Percentiles rank a stretch among this genome's conserved stretches.
phyloP scores from a whole-genome alignment of 1,140 invertebrate species.

The Pristionchus pacificus region DNA sequence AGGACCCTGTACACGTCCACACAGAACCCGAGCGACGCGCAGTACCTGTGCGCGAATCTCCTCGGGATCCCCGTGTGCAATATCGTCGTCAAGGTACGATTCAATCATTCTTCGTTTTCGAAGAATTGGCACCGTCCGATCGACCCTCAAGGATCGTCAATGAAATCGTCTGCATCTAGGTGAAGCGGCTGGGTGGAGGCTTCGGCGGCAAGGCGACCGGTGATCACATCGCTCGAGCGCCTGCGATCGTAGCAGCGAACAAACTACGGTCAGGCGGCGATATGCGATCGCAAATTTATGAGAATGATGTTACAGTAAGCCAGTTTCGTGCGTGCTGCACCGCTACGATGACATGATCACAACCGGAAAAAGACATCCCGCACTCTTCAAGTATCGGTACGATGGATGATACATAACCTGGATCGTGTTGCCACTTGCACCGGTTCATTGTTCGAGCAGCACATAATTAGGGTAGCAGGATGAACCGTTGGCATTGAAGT shows the following conservation, averaged over 20 bases:
- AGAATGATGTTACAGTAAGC: not conserved
- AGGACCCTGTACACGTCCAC: conserved; percentile 31
- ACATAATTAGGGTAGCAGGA: no score
- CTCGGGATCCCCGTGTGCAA: conserved; percentile 32
- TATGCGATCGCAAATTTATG: no score
- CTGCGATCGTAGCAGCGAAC: conserved; percentile 16
- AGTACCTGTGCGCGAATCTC: conserved; percentile 15
- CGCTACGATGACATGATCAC: conserved; percentile 32
- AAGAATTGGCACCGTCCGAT: no score
- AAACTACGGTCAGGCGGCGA: conserved; percentile 17
- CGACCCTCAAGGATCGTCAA: no score
- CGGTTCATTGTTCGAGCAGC: no score
- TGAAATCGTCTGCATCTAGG: no score
- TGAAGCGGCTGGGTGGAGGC: conserved; percentile 32
- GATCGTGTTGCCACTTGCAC: not conserved
- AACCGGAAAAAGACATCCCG: conserved; percentile 37
- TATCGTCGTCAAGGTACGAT: conserved; percentile 35
- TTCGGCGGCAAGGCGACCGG: conserved; percentile 32
- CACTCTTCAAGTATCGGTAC: conserved; percentile 34
- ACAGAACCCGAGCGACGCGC: conserved; percentile 21
- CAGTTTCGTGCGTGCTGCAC: conserved; percentile 15
- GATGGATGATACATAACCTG: not conserved
- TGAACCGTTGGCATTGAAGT: no score
- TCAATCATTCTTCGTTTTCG: no score
- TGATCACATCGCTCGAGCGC: not conserved